phyloP scores from a whole-genome alignment of 1,140 invertebrate species.

The Bombus picipes region DNA sequence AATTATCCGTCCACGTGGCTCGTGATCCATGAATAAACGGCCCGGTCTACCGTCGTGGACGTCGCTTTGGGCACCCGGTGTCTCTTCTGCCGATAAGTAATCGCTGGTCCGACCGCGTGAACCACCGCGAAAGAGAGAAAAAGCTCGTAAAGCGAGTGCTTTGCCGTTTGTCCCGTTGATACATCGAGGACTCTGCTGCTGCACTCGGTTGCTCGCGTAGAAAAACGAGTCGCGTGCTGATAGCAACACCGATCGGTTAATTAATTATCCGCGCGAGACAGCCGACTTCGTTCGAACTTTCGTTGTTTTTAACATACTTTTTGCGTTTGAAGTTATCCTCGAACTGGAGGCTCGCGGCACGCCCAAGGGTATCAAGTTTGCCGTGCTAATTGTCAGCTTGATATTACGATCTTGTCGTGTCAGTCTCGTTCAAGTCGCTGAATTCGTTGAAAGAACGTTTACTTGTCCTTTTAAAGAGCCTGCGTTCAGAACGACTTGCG shows the following conservation, averaged over 20 bases:
- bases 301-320: neutral
- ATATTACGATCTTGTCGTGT: neutral
- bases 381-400: neutral
- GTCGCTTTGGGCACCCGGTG: conserved; percentile 17
- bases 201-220: neutral
- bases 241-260: conserved; percentile 46
- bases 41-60: conserved; percentile 16
- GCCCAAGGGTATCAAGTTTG: conserved; percentile 27
- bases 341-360: neutral
- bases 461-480: neutral
- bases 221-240: conserved; percentile 47
- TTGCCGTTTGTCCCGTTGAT: neutral
- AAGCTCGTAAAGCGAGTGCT: neutral
- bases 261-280: conserved; percentile 26
- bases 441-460: neutral
- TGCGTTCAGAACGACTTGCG: neutral
- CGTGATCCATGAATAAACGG: conserved; percentile 61
- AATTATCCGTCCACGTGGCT: conserved; percentile 58
- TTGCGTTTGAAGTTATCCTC: neutral
- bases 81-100: conserved; percentile 48
- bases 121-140: neutral
- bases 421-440: neutral
- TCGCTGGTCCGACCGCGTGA: neutral
- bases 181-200: neutral
- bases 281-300: neutral